Conservation (phyloP, 1,140 invertebrate species). For the Varroa destructor region DNA sequence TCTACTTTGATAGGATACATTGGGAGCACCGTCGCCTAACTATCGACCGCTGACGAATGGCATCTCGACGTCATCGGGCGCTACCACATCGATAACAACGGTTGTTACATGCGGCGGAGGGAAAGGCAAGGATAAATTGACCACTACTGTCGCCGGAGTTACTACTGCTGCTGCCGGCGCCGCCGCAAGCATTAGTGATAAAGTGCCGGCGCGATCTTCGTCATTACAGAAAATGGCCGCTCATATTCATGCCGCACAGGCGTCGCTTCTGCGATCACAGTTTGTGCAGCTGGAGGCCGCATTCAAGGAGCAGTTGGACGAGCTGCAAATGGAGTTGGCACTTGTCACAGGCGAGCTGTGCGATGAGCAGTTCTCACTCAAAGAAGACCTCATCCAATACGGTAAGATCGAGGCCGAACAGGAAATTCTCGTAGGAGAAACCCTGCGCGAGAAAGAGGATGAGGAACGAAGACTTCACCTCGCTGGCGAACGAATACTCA, state of each 20-base stretch:
- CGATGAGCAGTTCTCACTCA: conserved; percentile 25
- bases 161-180: too few species aligned
- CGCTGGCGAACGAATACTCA: conserved; percentile 15
- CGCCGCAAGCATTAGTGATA: too few species aligned
- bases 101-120: too few species aligned
- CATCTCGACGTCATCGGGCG: too few species aligned
- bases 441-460: conserved; percentile 11
- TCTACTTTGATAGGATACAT: too few species aligned
- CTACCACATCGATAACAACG: too few species aligned
- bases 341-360: conserved; percentile 16
- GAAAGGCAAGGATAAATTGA: too few species aligned
- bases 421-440: conserved; percentile 5
- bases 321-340: conserved; percentile 26
- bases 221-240: conserved; percentile 21
- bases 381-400: conserved; percentile 24
- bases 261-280: conserved; percentile 11
- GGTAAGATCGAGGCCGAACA: conserved; percentile 24
- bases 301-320: conserved; percentile 28
- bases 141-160: too few species aligned
- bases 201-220: neutral
- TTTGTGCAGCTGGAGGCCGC: conserved; percentile 26
- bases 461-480: conserved; percentile 15
- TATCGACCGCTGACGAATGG: too few species aligned
- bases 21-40: too few species aligned
- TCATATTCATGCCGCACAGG: conserved; percentile 23